phyloP scores from a whole-genome alignment of 1,140 invertebrate species.

The Bathynomus jamesi region DNA sequence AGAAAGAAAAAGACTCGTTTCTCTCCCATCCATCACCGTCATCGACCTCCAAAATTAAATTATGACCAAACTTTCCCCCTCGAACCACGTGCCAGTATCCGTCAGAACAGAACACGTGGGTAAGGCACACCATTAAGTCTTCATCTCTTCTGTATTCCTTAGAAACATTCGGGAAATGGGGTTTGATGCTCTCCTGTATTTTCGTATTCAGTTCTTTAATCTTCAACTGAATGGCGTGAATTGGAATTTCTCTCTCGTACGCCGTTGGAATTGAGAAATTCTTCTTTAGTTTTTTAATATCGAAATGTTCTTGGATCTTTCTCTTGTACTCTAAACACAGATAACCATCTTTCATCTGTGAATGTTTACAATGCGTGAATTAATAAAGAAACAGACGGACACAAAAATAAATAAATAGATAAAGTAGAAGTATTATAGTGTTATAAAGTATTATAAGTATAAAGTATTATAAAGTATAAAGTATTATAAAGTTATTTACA shows the following conservation, averaged over 20 bases:
- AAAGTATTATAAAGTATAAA: too few species aligned
- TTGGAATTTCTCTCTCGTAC: too few species aligned
- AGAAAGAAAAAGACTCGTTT: not conserved
- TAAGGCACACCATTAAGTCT: not conserved
- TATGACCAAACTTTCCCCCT: not conserved
- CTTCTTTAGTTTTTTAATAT: not conserved
- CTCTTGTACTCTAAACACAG: not conserved
- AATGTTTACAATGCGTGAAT: too few species aligned
- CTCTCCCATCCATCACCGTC: not conserved
- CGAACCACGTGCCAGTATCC: not conserved
- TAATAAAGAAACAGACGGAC: too few species aligned
- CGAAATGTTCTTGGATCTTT: not conserved
- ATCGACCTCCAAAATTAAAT: not conserved
- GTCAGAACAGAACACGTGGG: not conserved
- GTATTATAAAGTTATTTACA: too few species aligned
- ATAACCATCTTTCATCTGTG: not conserved
- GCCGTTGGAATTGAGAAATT: not conserved
- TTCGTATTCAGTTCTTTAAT: too few species aligned
- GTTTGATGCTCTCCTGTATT: too few species aligned
- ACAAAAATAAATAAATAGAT: too few species aligned
- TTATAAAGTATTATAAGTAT: too few species aligned
- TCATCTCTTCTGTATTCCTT: not conserved
- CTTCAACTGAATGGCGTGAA: too few species aligned
- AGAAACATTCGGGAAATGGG: not conserved
- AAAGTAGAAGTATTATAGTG: too few species aligned